Evolutionary conservation across 2,888 invertebrate species (phyloP), one percentile per base, ranked within the genome.

Genomic region (Mechanitis messenoides): DNA sequence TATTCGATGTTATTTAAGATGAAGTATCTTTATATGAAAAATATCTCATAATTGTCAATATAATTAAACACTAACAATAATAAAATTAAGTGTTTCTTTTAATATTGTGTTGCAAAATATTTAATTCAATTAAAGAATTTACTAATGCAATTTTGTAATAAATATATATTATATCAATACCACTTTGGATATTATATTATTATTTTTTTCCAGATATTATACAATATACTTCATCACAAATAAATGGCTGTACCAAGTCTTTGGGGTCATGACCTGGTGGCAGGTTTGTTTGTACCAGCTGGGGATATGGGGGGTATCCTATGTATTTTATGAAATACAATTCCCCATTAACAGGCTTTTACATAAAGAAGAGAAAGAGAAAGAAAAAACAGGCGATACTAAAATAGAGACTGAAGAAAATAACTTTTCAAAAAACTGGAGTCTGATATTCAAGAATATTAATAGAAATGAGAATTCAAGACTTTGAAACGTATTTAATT

Each of bases 181-280:
- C 12, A 42, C 45, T 55, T 46, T 20, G 20, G 31, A 4, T 42
- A 45, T 38, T 57, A 56, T 38, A 42, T 58, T 38, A n/a, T 46
- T 45, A 4, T 50, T 20, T 9, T 45, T 46, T 68, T 64, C 1
- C 86, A 87, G 81, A 0, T 88, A 87, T 69, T 90, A 90, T 69
- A 73, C 81, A 0, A 85, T 91, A 58, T 89, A 87, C 75, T 86
- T 90, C 72, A 69, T 85, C 71, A 74, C 85, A 5, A 73, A 84
- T 53, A 78, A 90, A 35, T 91, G 91, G 91, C 71, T 92, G 3
- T 91, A 92, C 76, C 86, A 84, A 2, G 76, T 92, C 58, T 90
- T 92, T 74, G 85, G 85, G 45, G 72, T 89, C 63, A 81, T 92
- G 83, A 85, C 80, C 66, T 90, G 92, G 91, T 87, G 91, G 79